Conservation (phyloP, 2,797 vertebrate species). For the Jordanella pulchra region DNA sequence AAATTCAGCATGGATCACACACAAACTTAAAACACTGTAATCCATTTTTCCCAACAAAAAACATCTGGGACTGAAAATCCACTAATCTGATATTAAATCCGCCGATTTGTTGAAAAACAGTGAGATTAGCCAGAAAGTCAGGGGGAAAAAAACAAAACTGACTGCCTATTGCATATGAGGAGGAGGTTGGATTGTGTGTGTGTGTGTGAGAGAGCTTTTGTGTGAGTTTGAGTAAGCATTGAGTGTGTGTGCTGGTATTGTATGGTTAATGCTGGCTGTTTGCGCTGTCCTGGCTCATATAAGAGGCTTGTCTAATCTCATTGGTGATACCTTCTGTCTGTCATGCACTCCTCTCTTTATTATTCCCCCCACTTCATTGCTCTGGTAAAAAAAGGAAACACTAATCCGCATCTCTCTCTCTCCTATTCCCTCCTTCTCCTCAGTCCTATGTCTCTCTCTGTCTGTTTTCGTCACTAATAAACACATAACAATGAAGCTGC, state of each 20-base stretch:
- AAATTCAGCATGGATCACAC: conserved; percentile 81
- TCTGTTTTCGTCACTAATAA: conserved; percentile 81
- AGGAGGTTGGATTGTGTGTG: conserved; percentile 63
- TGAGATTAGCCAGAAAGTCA: conserved; percentile 96
- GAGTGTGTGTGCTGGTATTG: conserved; percentile 81
- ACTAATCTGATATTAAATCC: conserved; percentile 99
- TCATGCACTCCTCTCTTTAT: conserved; percentile 84
- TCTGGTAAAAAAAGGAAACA: conserved; percentile 34
- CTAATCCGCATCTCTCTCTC: conserved; percentile 66
- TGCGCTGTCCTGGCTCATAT: conserved; percentile 91
- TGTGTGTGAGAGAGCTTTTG: conserved; percentile 17
- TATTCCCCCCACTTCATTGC: conserved; percentile 73
- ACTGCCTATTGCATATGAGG: conserved; percentile 82
- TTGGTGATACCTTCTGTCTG: conserved; percentile 89
- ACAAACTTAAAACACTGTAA: conserved; percentile 94
- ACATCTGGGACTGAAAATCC: conserved; percentile 97
- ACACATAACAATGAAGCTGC: conserved; percentile 79
- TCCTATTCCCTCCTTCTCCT: conserved; percentile 38
- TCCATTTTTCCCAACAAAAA: conserved; percentile 99
- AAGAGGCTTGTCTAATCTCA: conserved; percentile 98
- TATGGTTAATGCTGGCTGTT: conserved; percentile 93
- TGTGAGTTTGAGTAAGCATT: conserved; percentile 44
- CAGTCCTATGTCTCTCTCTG: conserved; percentile 57
- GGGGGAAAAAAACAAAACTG: conserved; percentile 83
- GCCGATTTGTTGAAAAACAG: conserved; percentile 98